Percentiles rank a stretch among this genome's conserved stretches.
Conservation (phyloP, 2,113 vertebrate species). For the Pelecanoides urinatrix region DNA sequence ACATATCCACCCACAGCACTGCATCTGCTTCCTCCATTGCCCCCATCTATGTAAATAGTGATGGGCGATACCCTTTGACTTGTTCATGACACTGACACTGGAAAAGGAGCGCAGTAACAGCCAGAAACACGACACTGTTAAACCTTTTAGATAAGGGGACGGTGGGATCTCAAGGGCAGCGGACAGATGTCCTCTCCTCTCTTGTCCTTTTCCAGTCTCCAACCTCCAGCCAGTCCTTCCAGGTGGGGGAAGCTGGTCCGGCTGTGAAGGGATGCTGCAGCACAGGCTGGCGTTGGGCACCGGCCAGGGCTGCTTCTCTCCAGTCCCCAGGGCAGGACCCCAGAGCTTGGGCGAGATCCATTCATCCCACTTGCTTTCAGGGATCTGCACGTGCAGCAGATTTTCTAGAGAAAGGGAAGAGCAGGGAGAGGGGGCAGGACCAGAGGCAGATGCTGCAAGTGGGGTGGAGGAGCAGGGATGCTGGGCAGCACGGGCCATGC, state of each 20-base stretch:
- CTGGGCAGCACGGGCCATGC: not conserved
- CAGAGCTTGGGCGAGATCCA: not conserved
- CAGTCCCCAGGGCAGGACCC: not conserved
- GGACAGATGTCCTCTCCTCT: not conserved
- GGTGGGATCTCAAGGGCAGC: not conserved
- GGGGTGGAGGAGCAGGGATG: not conserved
- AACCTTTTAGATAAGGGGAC: not conserved
- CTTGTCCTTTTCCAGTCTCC: not conserved
- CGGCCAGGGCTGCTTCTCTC: not conserved
- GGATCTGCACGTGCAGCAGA: not conserved
- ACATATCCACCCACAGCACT: not conserved
- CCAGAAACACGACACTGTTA: not conserved
- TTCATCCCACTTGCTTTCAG: not conserved
- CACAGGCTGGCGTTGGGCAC: fast-evolving
- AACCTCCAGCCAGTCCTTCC: not conserved
- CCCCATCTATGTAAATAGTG: not conserved
- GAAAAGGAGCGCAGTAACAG: not conserved
- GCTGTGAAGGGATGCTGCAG: not conserved
- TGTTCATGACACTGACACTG: fast-evolving
- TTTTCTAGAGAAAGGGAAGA: not conserved
- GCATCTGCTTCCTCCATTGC: not conserved
- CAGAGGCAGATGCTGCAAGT: not conserved
- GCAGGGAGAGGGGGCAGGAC: not conserved
- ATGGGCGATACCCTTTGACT: not conserved
- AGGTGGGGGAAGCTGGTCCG: not conserved